Conservation (phyloP, 2,113 vertebrate species). For the Trematocara zebra region DNA sequence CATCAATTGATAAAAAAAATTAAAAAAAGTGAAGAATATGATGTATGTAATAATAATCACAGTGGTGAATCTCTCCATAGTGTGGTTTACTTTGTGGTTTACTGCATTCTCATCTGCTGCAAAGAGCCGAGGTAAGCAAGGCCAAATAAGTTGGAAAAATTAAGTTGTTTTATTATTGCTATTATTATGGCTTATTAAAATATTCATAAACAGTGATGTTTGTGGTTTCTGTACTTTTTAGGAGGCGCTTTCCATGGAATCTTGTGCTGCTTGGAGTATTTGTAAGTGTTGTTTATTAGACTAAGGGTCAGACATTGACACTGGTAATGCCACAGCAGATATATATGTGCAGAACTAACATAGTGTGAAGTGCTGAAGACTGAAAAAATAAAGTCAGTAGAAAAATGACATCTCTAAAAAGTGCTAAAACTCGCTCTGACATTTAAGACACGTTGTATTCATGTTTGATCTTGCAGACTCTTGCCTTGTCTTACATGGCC, state of each 20-base stretch:
- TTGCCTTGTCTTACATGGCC: constrained; percentile 87
- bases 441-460: not conserved
- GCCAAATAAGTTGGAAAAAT: not conserved
- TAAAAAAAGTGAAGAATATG: not conserved
- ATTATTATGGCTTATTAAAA: not conserved
- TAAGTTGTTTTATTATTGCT: not conserved
- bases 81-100: constrained; percentile 82
- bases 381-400: not conserved
- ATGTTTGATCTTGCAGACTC: constrained; percentile 71
- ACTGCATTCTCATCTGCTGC: constrained; percentile 84
- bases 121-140: constrained; percentile 83
- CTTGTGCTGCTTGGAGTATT: constrained; percentile 85
- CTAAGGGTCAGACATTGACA: not conserved
- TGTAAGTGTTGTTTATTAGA: constrained; percentile 74
- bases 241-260: constrained; percentile 93
- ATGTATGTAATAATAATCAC: not conserved
- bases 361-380: not conserved
- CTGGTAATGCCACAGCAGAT: not conserved
- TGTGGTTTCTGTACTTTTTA: constrained; percentile 32
- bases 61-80: constrained; percentile 60
- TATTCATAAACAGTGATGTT: not conserved
- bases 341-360: not conserved
- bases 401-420: not conserved
- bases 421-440: not conserved
- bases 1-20: not conserved